Conservation (phyloP, 2,113 vertebrate genomes). For the Piaya cayana region DNA sequence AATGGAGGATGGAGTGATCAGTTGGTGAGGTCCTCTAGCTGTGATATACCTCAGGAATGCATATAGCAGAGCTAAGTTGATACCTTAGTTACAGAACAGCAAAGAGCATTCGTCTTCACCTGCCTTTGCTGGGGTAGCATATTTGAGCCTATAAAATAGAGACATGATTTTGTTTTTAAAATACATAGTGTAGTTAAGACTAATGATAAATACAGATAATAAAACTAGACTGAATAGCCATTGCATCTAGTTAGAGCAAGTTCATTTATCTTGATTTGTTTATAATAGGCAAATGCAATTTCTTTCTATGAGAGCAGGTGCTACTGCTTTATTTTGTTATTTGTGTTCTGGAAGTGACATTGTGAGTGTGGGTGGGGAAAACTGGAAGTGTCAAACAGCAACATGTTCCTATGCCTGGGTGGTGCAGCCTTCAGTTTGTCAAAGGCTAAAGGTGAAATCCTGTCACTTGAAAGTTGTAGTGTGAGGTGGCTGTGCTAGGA, state of each 20-base stretch:
- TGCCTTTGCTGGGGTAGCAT: background rate
- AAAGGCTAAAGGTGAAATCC: background rate
- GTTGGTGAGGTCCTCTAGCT: background rate
- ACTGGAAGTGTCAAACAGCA: background rate
- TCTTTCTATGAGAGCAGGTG: conserved; percentile 36
- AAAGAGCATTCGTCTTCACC: background rate
- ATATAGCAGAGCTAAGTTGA: background rate
- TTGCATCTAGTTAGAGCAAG: conserved; percentile 10
- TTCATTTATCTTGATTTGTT: conserved; percentile 50
- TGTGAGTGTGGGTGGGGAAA: background rate
- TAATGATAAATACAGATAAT: conserved; percentile 17
- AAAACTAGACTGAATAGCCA: conserved; percentile 38
- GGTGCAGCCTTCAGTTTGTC: background rate
- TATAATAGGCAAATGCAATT: conserved; percentile 52
- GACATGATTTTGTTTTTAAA: background rate
- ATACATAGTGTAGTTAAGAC: background rate
- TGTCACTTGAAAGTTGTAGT: background rate
- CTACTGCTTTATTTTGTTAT: conserved; percentile 14
- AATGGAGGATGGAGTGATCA: background rate
- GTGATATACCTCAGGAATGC: background rate
- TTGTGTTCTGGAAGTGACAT: conserved; percentile 26
- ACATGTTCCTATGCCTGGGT: background rate
- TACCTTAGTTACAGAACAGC: background rate
- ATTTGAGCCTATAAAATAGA: background rate
- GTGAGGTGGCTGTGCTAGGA: background rate